Percentiles rank a stretch among this genome's conserved stretches.
Conservation (phyloP, 2,888 invertebrate genomes). For the Piscicola geometra region DNA sequence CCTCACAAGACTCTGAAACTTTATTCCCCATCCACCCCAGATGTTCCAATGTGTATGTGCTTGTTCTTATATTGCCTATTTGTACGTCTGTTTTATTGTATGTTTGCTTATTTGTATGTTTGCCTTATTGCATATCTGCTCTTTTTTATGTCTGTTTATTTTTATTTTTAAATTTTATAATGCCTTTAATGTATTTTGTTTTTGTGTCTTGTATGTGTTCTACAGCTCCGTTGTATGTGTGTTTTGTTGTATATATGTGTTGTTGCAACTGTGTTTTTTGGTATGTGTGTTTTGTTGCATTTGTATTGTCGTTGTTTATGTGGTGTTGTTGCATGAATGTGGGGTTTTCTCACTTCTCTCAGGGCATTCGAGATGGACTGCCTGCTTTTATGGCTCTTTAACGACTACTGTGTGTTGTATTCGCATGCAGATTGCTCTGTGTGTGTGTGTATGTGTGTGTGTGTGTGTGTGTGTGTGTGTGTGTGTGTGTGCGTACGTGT, state of each 20-base stretch:
- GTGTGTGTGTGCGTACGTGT: conserved; percentile 19
- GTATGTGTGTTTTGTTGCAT: background rate
- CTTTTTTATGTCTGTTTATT: background rate
- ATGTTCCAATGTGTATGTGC: background rate
- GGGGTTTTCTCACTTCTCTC: no score
- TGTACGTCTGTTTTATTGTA: background rate
- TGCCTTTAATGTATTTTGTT: background rate
- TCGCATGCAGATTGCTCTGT: background rate
- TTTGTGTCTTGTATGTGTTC: conserved; percentile 7
- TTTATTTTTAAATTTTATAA: background rate
- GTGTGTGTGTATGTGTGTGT: background rate
- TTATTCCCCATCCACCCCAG: no score
- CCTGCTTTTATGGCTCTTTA: no score
- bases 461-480: background rate
- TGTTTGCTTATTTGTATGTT: conserved; percentile 4
- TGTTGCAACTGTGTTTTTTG: background rate
- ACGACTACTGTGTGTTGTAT: no score
- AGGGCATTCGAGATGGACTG: no score
- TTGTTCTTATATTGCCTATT: background rate
- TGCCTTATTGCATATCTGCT: no score
- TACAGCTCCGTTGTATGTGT: background rate
- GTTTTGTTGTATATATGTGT: background rate
- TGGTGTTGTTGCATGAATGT: no score
- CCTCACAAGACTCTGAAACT: no score
- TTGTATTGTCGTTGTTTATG: background rate